A percentile compares a stretch with the other conserved stretches of the same genome.
Conservation (phyloP, 2,888 invertebrate species). For the Lithophane ornitopus region DNA sequence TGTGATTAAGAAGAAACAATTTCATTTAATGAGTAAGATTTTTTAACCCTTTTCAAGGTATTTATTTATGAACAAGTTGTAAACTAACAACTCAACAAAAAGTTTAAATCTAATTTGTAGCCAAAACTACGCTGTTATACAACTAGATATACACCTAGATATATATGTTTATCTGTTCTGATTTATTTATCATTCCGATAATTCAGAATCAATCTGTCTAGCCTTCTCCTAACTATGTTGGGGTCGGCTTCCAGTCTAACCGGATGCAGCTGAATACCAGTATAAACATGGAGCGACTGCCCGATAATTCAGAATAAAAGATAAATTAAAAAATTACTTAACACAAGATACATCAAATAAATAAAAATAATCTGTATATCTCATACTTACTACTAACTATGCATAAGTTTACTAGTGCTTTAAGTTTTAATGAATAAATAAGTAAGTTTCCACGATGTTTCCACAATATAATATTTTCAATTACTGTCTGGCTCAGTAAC, state of each 20-base stretch:
- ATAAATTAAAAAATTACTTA: not conserved
- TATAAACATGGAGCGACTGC: too few relatives aligned
- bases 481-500: constrained; percentile 1
- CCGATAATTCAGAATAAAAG: not conserved
- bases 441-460: constrained; percentile 11
- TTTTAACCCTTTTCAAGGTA: not conserved
- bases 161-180: not conserved
- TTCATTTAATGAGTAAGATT: not conserved
- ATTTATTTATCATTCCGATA: not conserved
- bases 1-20: too few relatives aligned
- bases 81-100: not conserved
- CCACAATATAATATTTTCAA: constrained; percentile 11
- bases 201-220: not conserved
- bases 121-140: not conserved
- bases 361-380: not conserved
- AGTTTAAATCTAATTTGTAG: not conserved
- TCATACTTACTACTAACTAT: too few relatives aligned
- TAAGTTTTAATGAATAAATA: too few relatives aligned
- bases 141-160: not conserved
- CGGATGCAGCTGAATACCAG: not conserved
- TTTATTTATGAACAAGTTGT: not conserved
- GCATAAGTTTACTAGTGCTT: too few relatives aligned
- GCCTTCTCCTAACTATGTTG: not conserved
- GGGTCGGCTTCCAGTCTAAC: not conserved
- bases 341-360: too few relatives aligned